phyloP scores from a whole-genome alignment of 2,888 invertebrate genomes.

The Sepioteuthis lessoniana region DNA sequence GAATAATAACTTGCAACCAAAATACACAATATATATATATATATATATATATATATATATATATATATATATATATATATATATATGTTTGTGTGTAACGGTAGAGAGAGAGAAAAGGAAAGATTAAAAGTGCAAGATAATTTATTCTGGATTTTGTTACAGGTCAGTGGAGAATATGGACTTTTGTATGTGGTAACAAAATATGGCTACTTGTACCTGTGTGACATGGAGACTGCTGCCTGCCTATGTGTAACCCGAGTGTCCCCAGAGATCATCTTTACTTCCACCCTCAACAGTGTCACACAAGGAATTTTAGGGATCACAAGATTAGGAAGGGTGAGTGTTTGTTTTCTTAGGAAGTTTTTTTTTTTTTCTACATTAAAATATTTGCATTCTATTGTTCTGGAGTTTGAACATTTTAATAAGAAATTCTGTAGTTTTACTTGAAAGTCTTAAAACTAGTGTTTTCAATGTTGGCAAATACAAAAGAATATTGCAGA shows the following conservation, averaged over 20 bases:
- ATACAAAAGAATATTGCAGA: too few species aligned
- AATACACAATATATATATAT: too few species aligned
- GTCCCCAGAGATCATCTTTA: slow-evolving; percentile 71
- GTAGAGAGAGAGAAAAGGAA: too few species aligned
- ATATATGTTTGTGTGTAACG: too few species aligned
- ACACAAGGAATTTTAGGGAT: slow-evolving; percentile 69
- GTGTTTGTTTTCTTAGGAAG: too few species aligned
- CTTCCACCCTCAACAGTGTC: slow-evolving; percentile 69
- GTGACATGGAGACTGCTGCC: slow-evolving; percentile 74
- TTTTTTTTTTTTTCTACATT: not conserved
- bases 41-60: too few species aligned
- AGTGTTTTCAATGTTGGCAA: too few species aligned
- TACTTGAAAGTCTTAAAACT: too few species aligned
- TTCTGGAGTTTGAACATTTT: not conserved
- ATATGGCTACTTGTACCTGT: slow-evolving; percentile 74
- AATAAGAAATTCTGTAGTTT: too few species aligned
- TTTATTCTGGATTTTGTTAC: slow-evolving; percentile 49
- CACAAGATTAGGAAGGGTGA: slow-evolving; percentile 68
- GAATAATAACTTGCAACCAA: too few species aligned
- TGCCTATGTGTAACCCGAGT: slow-evolving; percentile 70
- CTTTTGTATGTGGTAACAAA: slow-evolving; percentile 74
- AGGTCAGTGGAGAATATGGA: slow-evolving; percentile 73
- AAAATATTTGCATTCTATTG: not conserved
- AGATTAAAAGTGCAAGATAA: not conserved
- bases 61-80: too few species aligned